Conservation (phyloP, 2,888 invertebrate genomes). For the Eustalomyia histrio region DNA sequence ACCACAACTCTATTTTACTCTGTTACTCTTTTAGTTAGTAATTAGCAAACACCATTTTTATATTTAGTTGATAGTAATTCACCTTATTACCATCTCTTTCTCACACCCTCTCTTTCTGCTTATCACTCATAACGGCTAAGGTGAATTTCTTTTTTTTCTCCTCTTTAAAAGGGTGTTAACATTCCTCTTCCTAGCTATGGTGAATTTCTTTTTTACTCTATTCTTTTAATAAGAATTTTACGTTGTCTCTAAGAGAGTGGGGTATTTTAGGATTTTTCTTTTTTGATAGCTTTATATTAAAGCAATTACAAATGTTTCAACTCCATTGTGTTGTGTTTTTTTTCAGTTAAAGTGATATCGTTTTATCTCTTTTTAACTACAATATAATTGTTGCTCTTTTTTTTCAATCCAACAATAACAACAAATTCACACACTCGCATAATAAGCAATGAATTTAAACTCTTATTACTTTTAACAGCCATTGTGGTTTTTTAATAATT, state of each 20-base stretch:
- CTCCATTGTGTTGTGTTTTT: background rate
- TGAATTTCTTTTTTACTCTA: background rate
- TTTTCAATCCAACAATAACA: constrained; percentile 20
- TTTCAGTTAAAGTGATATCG: background rate
- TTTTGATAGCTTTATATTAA: background rate
- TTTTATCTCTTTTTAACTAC: constrained; percentile 62
- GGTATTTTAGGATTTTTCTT: constrained; percentile 5
- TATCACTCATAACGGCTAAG: background rate
- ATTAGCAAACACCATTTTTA: constrained; percentile 56
- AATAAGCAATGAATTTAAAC: constrained; percentile 42
- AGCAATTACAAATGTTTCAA: constrained; percentile 21
- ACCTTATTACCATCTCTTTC: background rate
- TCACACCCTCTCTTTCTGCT: constrained; percentile 3
- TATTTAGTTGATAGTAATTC: background rate
- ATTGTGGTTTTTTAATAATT: constrained; percentile 68
- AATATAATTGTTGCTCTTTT: constrained; percentile 39
- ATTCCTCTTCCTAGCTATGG: constrained; percentile 38
- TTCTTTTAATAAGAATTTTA: no score
- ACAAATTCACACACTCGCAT: constrained; percentile 2
- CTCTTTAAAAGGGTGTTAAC: constrained; percentile 25
- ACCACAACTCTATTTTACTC: background rate
- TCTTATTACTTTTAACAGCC: constrained; percentile 58
- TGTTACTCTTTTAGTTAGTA: background rate
- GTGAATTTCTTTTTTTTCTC: constrained; percentile 48
- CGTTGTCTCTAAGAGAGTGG: constrained; percentile 17